Conservation (phyloP, 2,888 invertebrate genomes). For the Pycnomerus fuliginosus region DNA sequence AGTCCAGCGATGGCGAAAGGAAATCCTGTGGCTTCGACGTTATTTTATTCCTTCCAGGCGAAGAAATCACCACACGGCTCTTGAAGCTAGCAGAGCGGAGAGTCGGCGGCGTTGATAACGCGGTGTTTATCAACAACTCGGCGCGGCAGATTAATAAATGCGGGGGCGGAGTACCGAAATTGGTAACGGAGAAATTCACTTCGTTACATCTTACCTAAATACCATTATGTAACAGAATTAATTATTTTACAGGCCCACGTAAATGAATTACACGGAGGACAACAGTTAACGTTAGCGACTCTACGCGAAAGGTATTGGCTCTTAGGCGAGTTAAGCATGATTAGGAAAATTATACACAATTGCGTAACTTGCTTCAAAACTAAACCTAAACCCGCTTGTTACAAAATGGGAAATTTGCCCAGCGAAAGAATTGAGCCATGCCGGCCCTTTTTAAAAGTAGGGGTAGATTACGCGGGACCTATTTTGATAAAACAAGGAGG, state of each 20-base stretch:
- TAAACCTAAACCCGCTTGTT: constrained; percentile 8
- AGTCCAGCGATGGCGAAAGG: too few species aligned
- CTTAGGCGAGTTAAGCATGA: neutral
- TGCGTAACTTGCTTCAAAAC: constrained; percentile 11
- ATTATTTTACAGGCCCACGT: constrained; percentile 4
- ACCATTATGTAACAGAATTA: too few species aligned
- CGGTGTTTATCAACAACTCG: too few species aligned
- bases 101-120: too few species aligned
- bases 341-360: constrained; percentile 4
- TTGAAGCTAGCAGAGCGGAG: too few species aligned
- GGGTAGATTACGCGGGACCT: constrained; percentile 30
- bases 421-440: constrained; percentile 1
- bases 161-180: too few species aligned
- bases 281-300: neutral
- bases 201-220: too few species aligned
- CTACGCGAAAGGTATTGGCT: constrained; percentile 8
- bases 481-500: constrained; percentile 21
- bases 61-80: too few species aligned
- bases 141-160: too few species aligned
- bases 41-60: too few species aligned
- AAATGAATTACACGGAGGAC: constrained; percentile 2
- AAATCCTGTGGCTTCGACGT: too few species aligned
- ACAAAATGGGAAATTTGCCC: constrained; percentile 8
- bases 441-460: constrained; percentile 22
- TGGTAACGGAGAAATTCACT: too few species aligned